These are phyloP conservation scores for Acomys russatus DNA, from an alignment of 2,797 vertebrate genomes.

Conservation along the genomic window DNA sequence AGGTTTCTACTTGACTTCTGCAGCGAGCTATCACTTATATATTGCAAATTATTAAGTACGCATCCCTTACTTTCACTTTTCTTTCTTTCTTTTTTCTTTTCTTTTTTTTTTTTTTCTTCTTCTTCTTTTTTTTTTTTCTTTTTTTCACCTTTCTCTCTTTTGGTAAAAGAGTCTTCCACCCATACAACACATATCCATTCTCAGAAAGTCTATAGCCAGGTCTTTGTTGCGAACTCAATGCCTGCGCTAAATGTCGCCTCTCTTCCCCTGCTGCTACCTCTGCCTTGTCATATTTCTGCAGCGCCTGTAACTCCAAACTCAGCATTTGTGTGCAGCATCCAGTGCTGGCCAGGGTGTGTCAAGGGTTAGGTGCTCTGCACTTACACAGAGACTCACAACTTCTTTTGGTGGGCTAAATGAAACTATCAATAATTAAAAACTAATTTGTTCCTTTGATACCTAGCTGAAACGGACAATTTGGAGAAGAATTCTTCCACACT, in stretches of 20 bases:
- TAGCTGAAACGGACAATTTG: slow-evolving; percentile 5
- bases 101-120: no score
- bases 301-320: neutral
- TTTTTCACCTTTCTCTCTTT: neutral
- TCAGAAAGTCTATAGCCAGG: neutral
- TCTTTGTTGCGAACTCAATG: neutral
- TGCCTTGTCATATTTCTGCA: neutral
- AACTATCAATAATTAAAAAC: neutral
- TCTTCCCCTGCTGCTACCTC: neutral
- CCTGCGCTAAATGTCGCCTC: neutral
- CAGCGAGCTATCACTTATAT: neutral
- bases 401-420: neutral
- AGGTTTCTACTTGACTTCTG: neutral
- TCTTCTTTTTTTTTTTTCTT: neutral
- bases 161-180: neutral
- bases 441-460: neutral
- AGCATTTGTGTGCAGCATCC: neutral
- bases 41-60: neutral
- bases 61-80: neutral
- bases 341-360: neutral
- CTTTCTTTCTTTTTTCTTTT: neutral
- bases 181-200: neutral
- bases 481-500: slow-evolving; percentile 11
- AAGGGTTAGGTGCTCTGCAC: neutral
- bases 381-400: neutral